phyloP scores from a whole-genome alignment of 2,113 vertebrate species.

The Gadus chalcogrammus region DNA sequence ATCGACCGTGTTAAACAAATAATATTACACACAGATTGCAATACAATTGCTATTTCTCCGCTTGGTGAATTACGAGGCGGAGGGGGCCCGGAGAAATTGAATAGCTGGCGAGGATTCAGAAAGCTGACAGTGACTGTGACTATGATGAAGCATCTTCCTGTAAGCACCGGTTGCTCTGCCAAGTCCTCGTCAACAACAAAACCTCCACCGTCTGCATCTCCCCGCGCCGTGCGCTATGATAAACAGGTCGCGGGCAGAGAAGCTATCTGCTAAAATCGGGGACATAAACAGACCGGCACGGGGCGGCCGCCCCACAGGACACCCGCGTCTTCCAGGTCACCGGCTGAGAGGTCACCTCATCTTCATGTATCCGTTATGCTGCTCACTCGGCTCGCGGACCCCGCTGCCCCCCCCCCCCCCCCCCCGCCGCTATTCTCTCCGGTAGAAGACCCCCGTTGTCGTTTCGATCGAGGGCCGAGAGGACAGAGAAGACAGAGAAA shows the following conservation, averaged over 20 bases:
- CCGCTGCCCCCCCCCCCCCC: too few relatives aligned
- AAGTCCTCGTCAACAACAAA: conserved; percentile 53
- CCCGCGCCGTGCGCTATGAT: conserved; percentile 47
- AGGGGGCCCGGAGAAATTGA: conserved; percentile 64
- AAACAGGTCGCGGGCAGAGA: conserved; percentile 56
- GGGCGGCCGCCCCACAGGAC: too few relatives aligned
- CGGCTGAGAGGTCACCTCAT: conserved; percentile 47
- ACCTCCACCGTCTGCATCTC: conserved; percentile 56
- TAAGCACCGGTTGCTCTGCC: conserved; percentile 67
- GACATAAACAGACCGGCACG: conserved; percentile 39
- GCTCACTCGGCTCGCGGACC: too few relatives aligned
- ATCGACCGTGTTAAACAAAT: conserved; percentile 60
- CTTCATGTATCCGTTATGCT: conserved; percentile 12
- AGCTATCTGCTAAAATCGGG: conserved; percentile 38
- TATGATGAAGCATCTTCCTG: conserved; percentile 71
- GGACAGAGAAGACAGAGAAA: too few relatives aligned
- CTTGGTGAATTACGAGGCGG: conserved; percentile 59
- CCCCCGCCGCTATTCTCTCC: too few relatives aligned
- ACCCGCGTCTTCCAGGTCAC: conserved; percentile 28
- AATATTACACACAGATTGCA: conserved; percentile 64
- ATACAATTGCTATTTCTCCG: conserved; percentile 55
- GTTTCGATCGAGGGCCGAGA: too few relatives aligned
- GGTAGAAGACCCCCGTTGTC: too few relatives aligned
- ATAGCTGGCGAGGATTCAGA: conserved; percentile 66
- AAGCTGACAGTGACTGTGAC: conserved; percentile 71